Percentiles rank a stretch among this genome's conserved stretches.
Conservation (phyloP, 2,888 invertebrate genomes). For the Clivina fossor region DNA sequence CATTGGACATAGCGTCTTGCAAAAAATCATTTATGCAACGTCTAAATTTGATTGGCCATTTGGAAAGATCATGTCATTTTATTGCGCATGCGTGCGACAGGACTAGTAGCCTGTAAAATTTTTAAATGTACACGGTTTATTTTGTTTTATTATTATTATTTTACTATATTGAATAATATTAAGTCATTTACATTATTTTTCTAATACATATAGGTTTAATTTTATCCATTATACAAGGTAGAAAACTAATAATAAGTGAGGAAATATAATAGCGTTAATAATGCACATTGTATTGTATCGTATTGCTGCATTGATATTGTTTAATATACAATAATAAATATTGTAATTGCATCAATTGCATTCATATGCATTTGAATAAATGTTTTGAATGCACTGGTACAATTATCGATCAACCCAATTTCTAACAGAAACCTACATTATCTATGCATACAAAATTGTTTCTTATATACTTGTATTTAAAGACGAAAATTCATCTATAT, state of each 20-base stretch:
- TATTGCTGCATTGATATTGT: slow-evolving; percentile 8
- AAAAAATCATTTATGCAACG: slow-evolving; percentile 1
- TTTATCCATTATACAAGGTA: too few relatives aligned
- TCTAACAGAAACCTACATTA: slow-evolving; percentile 5
- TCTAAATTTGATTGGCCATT: slow-evolving; percentile 21
- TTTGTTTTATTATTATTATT: too few relatives aligned
- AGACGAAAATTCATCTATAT: slow-evolving; percentile 9
- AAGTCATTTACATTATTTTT: neutral
- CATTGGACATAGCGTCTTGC: neutral
- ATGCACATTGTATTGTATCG: neutral
- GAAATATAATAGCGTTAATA: too few relatives aligned
- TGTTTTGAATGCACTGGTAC: slow-evolving; percentile 14
- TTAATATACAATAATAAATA: too few relatives aligned
- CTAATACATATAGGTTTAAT: neutral
- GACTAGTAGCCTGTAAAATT: too few relatives aligned
- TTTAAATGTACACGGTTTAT: too few relatives aligned
- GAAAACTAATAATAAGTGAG: too few relatives aligned
- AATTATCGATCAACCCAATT: slow-evolving; percentile 25
- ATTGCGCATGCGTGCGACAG: slow-evolving; percentile 21
- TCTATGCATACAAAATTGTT: neutral
- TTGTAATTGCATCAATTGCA: neutral
- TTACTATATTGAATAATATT: too few relatives aligned
- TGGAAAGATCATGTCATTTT: slow-evolving; percentile 22
- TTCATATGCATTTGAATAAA: slow-evolving; percentile 2
- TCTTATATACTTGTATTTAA: slow-evolving; percentile 8